A percentile compares a stretch with the other conserved stretches of the same genome.
Conservation (phyloP, 2,797 vertebrate species). For the Pangasius djambal region DNA sequence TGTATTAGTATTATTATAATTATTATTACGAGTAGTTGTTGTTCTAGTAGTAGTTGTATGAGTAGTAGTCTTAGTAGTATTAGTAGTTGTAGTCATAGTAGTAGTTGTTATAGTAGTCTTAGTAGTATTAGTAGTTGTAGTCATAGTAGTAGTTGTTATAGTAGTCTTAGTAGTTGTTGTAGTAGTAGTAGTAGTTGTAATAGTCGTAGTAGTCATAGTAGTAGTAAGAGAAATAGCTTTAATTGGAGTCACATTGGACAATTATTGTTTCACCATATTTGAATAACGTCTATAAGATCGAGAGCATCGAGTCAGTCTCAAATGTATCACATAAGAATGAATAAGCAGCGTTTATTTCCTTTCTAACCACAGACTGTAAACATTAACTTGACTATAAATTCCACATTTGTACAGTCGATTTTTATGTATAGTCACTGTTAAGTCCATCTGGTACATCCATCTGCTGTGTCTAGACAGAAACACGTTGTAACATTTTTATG, state of each 20-base stretch:
- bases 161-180: background rate
- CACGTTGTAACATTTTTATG: background rate
- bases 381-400: background rate
- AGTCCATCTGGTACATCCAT: conserved; percentile 15
- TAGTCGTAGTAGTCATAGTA: background rate
- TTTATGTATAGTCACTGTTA: background rate
- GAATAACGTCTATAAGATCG: background rate
- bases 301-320: background rate
- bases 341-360: background rate
- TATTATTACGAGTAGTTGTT: background rate
- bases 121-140: background rate
- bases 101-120: background rate
- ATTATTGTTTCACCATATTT: background rate
- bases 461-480: conserved; percentile 1
- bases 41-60: background rate
- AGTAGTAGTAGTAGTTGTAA: background rate
- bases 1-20: background rate
- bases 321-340: background rate
- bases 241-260: background rate
- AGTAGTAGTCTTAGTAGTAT: background rate
- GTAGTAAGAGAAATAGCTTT: background rate
- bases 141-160: background rate
- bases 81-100: background rate
- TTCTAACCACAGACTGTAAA: background rate
- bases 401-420: background rate